Evolutionary conservation across 2,113 vertebrate species (phyloP).

Genomic region (Elephantulus edwardii): DNA sequence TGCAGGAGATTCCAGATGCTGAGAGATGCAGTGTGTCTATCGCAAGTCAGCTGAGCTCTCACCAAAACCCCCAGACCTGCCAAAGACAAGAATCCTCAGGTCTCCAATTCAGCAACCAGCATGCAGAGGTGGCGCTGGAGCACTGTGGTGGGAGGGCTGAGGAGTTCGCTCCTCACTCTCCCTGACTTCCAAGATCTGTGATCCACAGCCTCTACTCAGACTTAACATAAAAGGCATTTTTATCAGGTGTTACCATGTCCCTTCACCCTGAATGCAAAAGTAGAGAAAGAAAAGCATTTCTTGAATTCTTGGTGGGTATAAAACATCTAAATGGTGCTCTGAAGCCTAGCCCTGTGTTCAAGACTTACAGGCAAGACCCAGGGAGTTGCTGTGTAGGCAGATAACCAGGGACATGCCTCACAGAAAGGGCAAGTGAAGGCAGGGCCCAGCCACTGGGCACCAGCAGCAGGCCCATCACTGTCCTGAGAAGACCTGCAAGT

Average conservation of each 20-base stretch:
- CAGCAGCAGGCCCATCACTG: not conserved
- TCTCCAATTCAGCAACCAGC: not conserved
- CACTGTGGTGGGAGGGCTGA: not conserved
- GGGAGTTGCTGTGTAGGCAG: not conserved
- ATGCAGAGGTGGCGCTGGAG: not conserved
- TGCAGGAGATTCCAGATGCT: not conserved
- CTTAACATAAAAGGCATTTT: not conserved
- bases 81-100: constrained; percentile 8
- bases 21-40: not conserved
- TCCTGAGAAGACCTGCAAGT: not conserved
- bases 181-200: not conserved
- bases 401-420: not conserved
- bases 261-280: not conserved
- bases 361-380: not conserved
- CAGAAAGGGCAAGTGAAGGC: fast-evolving
- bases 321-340: not conserved
- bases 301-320: not conserved
- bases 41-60: not conserved
- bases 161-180: not conserved
- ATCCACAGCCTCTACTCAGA: not conserved
- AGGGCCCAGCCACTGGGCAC: not conserved
- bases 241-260: not conserved
- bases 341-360: not conserved
- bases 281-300: not conserved
- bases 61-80: not conserved